These are phyloP conservation scores for Argyresthia albistria DNA, from an alignment of 2,888 invertebrate genomes.

Conservation along the genomic window DNA sequence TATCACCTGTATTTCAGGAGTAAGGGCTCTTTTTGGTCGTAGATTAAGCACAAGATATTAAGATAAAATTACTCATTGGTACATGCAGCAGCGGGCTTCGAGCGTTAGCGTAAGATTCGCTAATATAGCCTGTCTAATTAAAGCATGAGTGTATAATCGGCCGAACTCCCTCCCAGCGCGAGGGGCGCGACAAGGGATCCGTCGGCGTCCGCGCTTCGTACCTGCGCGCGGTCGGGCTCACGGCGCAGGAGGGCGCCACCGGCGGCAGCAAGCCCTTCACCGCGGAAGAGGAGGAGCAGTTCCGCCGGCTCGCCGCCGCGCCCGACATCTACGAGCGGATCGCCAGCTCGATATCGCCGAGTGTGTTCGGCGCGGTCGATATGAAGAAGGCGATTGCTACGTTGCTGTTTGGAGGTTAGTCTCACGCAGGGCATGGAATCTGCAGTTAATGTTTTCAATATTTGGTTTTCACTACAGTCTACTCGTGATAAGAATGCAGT, in stretches of 20 bases:
- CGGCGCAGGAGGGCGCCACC: slow-evolving; percentile 85
- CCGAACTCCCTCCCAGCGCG: slow-evolving; percentile 50
- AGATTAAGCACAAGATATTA: too few relatives aligned
- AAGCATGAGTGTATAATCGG: too few relatives aligned
- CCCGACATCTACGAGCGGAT: slow-evolving; percentile 92
- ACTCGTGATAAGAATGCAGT: too few relatives aligned
- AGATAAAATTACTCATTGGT: too few relatives aligned
- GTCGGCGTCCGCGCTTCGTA: slow-evolving; percentile 96
- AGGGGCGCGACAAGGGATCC: slow-evolving; percentile 82
- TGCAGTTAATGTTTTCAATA: too few relatives aligned
- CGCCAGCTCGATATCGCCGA: slow-evolving; percentile 94
- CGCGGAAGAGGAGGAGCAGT: slow-evolving; percentile 75
- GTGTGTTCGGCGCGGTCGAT: slow-evolving; percentile 94
- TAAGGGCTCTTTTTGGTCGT: too few relatives aligned
- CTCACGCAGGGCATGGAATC: too few relatives aligned
- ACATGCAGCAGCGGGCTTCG: too few relatives aligned
- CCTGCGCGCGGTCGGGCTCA: slow-evolving; percentile 93
- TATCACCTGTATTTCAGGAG: too few relatives aligned
- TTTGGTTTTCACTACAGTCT: too few relatives aligned
- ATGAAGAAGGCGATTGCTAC: slow-evolving; percentile 98
- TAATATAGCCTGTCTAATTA: too few relatives aligned
- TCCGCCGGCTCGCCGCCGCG: slow-evolving; percentile 86
- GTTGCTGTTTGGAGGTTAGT: slow-evolving; percentile 89
- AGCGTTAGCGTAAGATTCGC: too few relatives aligned
- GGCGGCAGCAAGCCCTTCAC: slow-evolving; percentile 74